Conservation (phyloP, 2,797 vertebrate genomes). For the Cyclopterus lumpus region DNA sequence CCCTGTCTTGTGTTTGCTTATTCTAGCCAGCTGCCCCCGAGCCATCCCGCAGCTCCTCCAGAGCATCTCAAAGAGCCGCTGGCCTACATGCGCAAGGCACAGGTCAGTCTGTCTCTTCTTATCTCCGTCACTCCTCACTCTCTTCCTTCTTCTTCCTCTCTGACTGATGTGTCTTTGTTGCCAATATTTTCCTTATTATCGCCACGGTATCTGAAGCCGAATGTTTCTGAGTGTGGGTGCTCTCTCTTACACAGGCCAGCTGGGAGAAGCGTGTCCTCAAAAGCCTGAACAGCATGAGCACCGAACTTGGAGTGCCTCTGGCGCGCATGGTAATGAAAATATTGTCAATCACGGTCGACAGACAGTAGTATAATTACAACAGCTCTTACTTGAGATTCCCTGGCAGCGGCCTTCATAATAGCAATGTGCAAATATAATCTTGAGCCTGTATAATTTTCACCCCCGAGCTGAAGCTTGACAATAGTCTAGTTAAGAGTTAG, state of each 20-base stretch:
- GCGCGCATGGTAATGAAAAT: constrained; percentile 89
- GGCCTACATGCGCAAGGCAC: constrained; percentile 96
- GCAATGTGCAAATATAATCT: background rate
- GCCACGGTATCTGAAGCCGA: too few species aligned
- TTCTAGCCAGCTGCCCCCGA: constrained; percentile 87
- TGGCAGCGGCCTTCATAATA: background rate
- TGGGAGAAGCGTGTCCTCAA: constrained; percentile 98
- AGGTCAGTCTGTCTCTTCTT: constrained; percentile 85
- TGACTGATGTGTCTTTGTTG: too few species aligned
- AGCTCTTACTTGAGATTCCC: constrained; percentile 3
- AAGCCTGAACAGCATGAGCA: constrained; percentile 98
- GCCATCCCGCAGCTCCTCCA: constrained; percentile 87
- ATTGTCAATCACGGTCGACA: constrained; percentile 1
- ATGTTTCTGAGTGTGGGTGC: too few species aligned
- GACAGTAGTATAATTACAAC: background rate
- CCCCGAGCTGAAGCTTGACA: constrained; percentile 1
- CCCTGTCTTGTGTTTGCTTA: constrained; percentile 42
- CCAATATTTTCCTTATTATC: too few species aligned
- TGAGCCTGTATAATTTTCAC: background rate
- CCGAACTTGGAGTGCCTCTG: constrained; percentile 92
- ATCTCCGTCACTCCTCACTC: constrained; percentile 52
- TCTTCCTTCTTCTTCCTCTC: background rate
- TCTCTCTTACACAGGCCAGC: constrained; percentile 85
- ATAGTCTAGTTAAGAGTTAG: background rate
- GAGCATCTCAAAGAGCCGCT: constrained; percentile 96